These are phyloP conservation scores for Botia kubotai DNA, from an alignment of 2,797 vertebrate species.

Conservation along the genomic window DNA sequence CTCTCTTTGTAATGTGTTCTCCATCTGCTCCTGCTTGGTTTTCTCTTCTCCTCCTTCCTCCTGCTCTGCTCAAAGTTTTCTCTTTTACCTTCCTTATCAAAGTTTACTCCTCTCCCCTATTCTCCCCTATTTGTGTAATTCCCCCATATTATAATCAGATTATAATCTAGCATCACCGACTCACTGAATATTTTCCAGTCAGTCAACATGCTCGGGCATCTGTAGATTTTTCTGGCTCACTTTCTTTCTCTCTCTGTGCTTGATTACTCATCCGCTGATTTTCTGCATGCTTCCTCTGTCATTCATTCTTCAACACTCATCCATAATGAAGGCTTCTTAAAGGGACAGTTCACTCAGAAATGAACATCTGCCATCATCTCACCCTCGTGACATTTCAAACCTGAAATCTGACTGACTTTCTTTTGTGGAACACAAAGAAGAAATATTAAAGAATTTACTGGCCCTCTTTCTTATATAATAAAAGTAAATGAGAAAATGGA, in stretches of 20 bases:
- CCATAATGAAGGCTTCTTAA: background rate
- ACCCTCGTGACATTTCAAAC: background rate
- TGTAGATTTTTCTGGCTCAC: conserved; percentile 5
- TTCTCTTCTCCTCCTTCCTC: no score
- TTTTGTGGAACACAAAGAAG: background rate
- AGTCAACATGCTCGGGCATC: background rate
- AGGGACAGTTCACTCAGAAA: background rate
- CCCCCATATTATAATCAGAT: no score
- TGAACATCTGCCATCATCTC: background rate
- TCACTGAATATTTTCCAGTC: conserved; percentile 12
- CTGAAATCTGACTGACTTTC: background rate
- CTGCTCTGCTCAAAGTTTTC: no score
- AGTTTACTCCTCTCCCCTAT: no score
- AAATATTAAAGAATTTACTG: background rate
- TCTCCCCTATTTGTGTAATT: no score
- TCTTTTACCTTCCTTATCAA: no score
- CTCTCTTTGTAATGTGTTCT: no score
- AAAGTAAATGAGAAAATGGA: background rate
- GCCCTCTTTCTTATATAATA: background rate
- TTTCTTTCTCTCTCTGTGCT: background rate
- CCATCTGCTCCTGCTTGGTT: no score
- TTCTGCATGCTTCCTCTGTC: background rate
- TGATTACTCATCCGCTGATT: background rate
- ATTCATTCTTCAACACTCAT: background rate
- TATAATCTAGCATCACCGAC: background rate